phyloP scores from a whole-genome alignment of 2,113 vertebrate genomes.

The Rhabdomys dilectus region DNA sequence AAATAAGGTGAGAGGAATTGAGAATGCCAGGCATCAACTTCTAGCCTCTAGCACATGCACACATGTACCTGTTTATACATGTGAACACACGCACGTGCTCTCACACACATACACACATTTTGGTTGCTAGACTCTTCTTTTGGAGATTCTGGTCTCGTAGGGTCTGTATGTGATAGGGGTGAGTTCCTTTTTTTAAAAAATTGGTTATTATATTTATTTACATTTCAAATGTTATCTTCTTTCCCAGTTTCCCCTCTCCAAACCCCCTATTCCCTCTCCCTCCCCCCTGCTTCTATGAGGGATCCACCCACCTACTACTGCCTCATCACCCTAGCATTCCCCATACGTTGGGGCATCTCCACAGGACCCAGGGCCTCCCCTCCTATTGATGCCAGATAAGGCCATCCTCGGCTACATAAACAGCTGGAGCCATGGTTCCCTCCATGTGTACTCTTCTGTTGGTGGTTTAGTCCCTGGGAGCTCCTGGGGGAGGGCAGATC shows the following conservation, averaged over 20 bases:
- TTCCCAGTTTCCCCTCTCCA: not conserved
- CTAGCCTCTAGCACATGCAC: not conserved
- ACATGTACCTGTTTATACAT: not conserved
- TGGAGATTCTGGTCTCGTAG: not conserved
- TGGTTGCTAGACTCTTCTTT: not conserved
- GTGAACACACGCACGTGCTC: not conserved
- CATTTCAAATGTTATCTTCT: not conserved
- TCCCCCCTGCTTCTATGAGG: not conserved
- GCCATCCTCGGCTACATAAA: no score
- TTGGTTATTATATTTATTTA: not conserved
- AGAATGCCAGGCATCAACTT: not conserved
- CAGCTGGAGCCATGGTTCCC: no score
- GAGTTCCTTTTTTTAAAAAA: not conserved
- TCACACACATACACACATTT: not conserved
- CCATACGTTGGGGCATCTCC: no score
- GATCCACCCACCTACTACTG: no score
- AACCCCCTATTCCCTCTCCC: no score
- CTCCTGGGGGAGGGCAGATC: no score
- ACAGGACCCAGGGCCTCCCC: no score
- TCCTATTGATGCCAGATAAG: no score
- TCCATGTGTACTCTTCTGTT: no score
- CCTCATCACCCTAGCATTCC: no score
- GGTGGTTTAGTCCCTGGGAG: no score
- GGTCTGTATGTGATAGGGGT: not conserved
- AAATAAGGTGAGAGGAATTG: not conserved